phyloP scores from a whole-genome alignment of 1,140 invertebrate species.

The Drosophila hydei region DNA sequence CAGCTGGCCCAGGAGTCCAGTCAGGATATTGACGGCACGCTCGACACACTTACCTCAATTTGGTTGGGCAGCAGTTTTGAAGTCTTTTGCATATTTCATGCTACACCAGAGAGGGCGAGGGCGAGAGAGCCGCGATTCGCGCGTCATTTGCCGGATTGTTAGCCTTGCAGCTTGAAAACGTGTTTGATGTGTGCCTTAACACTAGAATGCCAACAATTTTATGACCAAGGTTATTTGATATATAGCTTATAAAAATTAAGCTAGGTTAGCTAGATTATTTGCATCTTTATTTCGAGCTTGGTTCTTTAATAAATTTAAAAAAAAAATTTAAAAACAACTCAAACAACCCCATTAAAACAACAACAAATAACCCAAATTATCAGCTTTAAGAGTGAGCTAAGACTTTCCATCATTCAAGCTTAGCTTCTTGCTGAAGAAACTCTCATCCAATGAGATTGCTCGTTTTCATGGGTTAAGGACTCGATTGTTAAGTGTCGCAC shows the following conservation, averaged over 20 bases:
- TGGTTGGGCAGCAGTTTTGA: constrained; percentile 41
- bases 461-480: constrained; percentile 38
- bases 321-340: no score
- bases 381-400: no score
- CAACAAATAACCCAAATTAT: no score
- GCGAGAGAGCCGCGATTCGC: constrained; percentile 12
- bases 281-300: no score
- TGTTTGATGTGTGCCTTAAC: constrained; percentile 35
- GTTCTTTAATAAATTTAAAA: no score
- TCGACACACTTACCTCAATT: constrained; percentile 50
- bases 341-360: no score
- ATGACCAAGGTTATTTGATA: no score
- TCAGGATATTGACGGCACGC: constrained; percentile 4
- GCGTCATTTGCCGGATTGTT: constrained; percentile 71
- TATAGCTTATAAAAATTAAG: no score
- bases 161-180: constrained; percentile 41
- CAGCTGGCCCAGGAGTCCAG: neutral
- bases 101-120: neutral
- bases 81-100: constrained; percentile 63
- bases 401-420: neutral
- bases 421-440: neutral
- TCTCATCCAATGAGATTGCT: neutral
- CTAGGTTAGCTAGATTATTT: no score
- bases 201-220: constrained; percentile 29
- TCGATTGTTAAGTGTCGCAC: constrained; percentile 8